A percentile compares a stretch with the other conserved stretches of the same genome.
These are phyloP conservation scores for Sebastes oblongus DNA, from an alignment of 2,797 vertebrate species.

Conservation along the genomic window DNA sequence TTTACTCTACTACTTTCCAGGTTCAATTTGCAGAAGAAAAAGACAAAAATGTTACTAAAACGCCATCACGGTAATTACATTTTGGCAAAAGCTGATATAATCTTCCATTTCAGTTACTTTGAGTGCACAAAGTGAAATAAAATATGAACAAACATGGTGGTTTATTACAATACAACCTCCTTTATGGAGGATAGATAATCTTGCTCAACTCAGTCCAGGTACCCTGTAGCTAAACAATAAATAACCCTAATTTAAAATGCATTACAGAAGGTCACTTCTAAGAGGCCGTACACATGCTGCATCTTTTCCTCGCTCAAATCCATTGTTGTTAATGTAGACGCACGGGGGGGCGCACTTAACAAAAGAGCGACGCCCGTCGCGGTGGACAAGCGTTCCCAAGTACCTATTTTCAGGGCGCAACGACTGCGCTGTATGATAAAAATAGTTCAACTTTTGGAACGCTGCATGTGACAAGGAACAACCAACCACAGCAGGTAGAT, in stretches of 20 bases:
- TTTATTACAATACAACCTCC: not conserved
- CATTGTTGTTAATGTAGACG: too few relatives aligned
- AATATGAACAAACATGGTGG: not conserved
- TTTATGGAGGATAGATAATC: not conserved
- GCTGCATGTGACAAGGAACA: too few relatives aligned
- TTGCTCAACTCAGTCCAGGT: not conserved
- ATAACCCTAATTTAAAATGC: not conserved
- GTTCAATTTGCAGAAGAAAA: not conserved
- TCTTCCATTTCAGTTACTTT: not conserved
- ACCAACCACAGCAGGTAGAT: too few relatives aligned
- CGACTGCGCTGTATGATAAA: fast-evolving
- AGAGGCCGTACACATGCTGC: too few relatives aligned
- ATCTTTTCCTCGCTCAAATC: too few relatives aligned
- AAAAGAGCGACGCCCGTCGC: too few relatives aligned
- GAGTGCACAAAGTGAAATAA: not conserved
- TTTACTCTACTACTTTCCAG: not conserved
- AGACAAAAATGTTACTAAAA: not conserved
- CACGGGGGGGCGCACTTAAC: too few relatives aligned
- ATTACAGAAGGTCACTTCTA: not conserved
- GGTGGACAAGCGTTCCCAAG: too few relatives aligned
- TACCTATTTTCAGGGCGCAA: too few relatives aligned
- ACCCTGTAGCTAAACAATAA: not conserved
- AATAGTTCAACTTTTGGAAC: too few relatives aligned
- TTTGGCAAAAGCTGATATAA: not conserved
- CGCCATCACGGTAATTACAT: not conserved